phyloP scores from a whole-genome alignment of 2,797 vertebrate species.

The Thalassophryne amazonica region DNA sequence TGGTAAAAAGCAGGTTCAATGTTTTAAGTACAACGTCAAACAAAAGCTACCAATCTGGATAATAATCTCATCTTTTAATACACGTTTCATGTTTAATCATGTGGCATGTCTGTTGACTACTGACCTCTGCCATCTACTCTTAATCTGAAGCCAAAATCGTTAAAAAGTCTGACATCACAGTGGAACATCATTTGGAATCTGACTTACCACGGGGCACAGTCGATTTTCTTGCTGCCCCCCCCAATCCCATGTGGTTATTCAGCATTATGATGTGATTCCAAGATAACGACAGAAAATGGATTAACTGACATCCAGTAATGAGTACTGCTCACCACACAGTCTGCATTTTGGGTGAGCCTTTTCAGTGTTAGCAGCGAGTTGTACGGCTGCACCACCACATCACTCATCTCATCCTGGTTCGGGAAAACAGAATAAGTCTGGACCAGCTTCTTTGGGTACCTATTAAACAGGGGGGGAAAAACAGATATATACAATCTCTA shows the following conservation, averaged over 20 bases:
- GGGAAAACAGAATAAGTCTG: conserved; percentile 98
- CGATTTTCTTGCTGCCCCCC: no score
- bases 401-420: conserved; percentile 98
- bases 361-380: conserved; percentile 96
- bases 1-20: no score
- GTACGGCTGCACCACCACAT: conserved; percentile 96
- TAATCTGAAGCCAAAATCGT: conserved; percentile 4
- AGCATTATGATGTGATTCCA: background rate
- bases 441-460: conserved; percentile 96
- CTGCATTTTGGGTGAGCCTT: conserved; percentile 95
- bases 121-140: conserved; percentile 3
- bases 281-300: conserved; percentile 2
- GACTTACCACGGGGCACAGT: background rate
- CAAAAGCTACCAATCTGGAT: no score
- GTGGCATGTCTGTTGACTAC: background rate
- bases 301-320: conserved; percentile 7
- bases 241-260: background rate
- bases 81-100: no score
- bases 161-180: conserved; percentile 24
- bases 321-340: conserved; percentile 87
- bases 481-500: background rate
- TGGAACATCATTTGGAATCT: conserved; percentile 1
- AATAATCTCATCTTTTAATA: no score
- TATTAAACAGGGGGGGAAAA: conserved; percentile 58
- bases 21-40: no score